Conservation (phyloP, 1,140 invertebrate species). For the Drosophila suzukii region DNA sequence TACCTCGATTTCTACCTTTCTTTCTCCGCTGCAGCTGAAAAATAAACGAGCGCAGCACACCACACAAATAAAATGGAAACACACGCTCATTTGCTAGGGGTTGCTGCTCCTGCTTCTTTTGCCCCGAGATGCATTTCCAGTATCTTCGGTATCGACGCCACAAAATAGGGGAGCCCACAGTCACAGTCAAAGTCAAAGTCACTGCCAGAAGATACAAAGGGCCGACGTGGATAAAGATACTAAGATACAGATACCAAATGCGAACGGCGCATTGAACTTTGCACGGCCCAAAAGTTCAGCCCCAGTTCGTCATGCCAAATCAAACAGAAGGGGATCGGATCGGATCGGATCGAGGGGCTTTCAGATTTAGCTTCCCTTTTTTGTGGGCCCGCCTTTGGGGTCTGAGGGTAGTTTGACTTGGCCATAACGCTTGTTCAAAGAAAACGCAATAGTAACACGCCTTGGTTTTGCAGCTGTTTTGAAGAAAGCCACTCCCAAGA, state of each 20-base stretch:
- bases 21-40: conserved; percentile 64
- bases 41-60: conserved; percentile 47
- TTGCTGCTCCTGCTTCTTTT: conserved; percentile 37
- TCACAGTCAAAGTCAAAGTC: conserved; percentile 18
- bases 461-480: background rate
- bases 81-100: conserved; percentile 62
- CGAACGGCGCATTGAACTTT: conserved; percentile 72
- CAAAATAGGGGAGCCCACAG: conserved; percentile 48
- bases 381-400: background rate
- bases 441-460: too few species aligned
- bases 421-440: background rate
- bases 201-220: background rate
- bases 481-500: background rate
- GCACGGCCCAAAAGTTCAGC: conserved; percentile 67
- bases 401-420: background rate
- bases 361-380: conserved; percentile 28
- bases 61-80: conserved; percentile 34
- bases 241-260: conserved; percentile 11
- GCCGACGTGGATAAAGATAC: conserved; percentile 16
- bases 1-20: conserved; percentile 13
- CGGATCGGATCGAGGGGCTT: conserved; percentile 12
- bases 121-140: conserved; percentile 28
- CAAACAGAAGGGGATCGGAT: conserved; percentile 47
- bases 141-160: conserved; percentile 1
- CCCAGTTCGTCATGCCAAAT: conserved; percentile 62